Base-by-base conservation (phyloP, 2,113 vertebrate genomes). In the Arvicanthis niloticus region DNA sequence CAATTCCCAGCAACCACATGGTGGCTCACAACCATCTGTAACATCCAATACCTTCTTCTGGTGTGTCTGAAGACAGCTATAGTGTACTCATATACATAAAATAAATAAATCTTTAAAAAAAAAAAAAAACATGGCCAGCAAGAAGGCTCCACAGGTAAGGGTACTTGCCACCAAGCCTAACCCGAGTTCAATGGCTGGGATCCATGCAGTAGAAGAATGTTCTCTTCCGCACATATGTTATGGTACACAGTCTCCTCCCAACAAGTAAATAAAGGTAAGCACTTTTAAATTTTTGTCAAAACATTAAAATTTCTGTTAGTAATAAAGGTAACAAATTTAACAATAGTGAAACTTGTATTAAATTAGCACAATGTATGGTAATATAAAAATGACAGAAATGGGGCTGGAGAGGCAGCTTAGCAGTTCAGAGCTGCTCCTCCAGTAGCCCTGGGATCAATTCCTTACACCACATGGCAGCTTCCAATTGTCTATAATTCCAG, bases 281-380 rank as follows among this genome's bases (percentile, higher is more conserved):
- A 60, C n/a, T 84, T 62, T 42, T 29, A 48, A 67, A 45, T n/a
- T 56, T 42, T 82, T 93, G 56, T 70, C 37, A 94, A 88, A 91
- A 88, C 42, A 92, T 85, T 82, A 82, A 93, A 89, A 97, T 34
- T 3, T 70, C 26, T 89, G 11, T 75, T 81, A 92, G 31, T 82
- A 92, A 65, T 6, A 88, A 92, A 88, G 78, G 15, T 82, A 84
- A 91, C 11, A 96, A 92, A 95, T 86, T 5, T 37, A 31, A 87
- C 91, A 89, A 72, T 24, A 76, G 37, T 84, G 89, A 87, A 87
- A 29, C 22, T 82, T 92, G 22, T 78, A 93, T 60, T 67, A 81
- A 45, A 48, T 84, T 88, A 94, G 45, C 42, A 72, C 40, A 84
- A 26, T 75, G 45, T 37, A 92, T 22, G 56, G n/a, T 60, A 60